Evolutionary conservation across 2,797 vertebrate genomes (phyloP).

Genomic region (Myotis daubentonii): DNA sequence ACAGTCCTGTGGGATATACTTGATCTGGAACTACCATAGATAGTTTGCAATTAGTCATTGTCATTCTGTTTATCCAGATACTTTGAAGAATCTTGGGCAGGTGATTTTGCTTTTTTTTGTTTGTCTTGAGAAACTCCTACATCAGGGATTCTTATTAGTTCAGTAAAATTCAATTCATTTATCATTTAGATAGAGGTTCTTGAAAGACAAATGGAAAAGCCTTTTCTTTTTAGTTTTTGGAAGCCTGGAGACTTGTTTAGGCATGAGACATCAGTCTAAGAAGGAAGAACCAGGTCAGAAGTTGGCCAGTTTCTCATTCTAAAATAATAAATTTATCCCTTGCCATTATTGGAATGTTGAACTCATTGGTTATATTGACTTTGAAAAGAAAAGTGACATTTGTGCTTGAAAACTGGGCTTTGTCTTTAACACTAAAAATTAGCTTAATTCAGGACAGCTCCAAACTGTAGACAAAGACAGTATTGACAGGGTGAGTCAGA

Average conservation of each 20-base stretch:
- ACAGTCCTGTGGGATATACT: background rate
- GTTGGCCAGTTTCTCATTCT: background rate
- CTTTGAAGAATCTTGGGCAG: background rate
- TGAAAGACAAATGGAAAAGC: background rate
- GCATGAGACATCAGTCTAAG: background rate
- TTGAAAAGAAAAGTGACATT: constrained; percentile 10
- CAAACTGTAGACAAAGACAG: background rate
- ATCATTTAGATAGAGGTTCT: constrained; percentile 7
- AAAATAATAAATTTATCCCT: background rate
- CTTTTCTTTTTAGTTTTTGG: constrained; percentile 26
- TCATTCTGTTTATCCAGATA: background rate
- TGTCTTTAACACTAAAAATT: background rate
- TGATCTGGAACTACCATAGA: background rate
- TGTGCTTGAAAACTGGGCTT: constrained; percentile 36
- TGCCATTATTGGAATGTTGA: background rate
- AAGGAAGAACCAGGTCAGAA: background rate
- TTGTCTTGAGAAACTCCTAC: background rate
- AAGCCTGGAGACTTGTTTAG: background rate
- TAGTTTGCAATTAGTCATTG: background rate
- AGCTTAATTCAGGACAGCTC: constrained; percentile 4
- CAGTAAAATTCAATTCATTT: background rate
- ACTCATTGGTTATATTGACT: background rate
- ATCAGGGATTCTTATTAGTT: background rate
- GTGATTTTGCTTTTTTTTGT: background rate
- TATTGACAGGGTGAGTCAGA: background rate